Evolutionary conservation across 1,140 invertebrate species (phyloP).

Genomic region (Agrypnia vestita): DNA sequence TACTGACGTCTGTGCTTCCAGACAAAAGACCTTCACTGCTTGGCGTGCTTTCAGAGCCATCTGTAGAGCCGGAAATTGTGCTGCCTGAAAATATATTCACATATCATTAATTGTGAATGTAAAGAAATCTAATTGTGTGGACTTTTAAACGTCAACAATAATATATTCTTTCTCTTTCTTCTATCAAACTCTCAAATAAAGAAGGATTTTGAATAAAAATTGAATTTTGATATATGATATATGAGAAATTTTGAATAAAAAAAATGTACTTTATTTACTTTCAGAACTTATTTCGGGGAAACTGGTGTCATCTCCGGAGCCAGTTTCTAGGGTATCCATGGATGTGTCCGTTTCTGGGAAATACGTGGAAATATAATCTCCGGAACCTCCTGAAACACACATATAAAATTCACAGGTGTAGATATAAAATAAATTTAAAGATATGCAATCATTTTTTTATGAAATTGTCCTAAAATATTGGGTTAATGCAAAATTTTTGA

Average conservation of each 20-base stretch:
- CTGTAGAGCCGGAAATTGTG: slow-evolving; percentile 20
- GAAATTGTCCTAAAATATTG: too few relatives aligned
- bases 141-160: too few relatives aligned
- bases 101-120: neutral
- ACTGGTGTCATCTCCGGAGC: slow-evolving; percentile 23
- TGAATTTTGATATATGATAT: too few relatives aligned
- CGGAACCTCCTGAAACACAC: neutral
- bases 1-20: slow-evolving; percentile 40
- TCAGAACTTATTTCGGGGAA: neutral
- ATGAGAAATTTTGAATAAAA: too few relatives aligned
- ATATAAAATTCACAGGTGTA: too few relatives aligned
- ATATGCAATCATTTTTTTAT: too few relatives aligned
- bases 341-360: slow-evolving; percentile 9
- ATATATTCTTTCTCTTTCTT: too few relatives aligned
- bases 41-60: slow-evolving; percentile 26
- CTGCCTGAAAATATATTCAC: slow-evolving; percentile 16
- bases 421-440: too few relatives aligned
- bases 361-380: neutral
- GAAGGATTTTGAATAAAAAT: neutral
- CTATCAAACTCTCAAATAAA: too few relatives aligned
- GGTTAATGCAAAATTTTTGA: too few relatives aligned
- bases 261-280: too few relatives aligned
- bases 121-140: neutral
- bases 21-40: slow-evolving; percentile 20
- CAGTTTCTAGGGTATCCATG: slow-evolving; percentile 12